Evolutionary conservation across 2,888 invertebrate species (phyloP).

Genomic region (Empis stercorea): DNA sequence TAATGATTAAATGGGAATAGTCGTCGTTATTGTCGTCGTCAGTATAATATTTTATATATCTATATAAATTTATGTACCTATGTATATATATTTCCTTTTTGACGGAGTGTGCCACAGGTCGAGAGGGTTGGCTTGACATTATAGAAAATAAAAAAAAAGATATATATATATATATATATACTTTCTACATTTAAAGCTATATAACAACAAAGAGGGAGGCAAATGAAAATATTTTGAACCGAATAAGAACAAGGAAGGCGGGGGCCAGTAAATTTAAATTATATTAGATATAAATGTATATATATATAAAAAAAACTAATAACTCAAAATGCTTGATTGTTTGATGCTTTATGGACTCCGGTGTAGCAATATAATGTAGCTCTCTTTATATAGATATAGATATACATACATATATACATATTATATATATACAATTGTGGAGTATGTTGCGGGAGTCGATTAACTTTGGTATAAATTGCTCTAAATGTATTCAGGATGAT

Average conservation of each 20-base stretch:
- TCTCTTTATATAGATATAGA: background rate
- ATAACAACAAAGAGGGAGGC: background rate
- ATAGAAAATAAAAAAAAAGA: background rate
- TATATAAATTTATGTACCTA: too few relatives aligned
- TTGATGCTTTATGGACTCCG: too few relatives aligned
- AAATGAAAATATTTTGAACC: background rate
- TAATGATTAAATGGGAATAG: too few relatives aligned
- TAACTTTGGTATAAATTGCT: constrained; percentile 18
- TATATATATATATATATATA: background rate
- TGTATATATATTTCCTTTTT: background rate
- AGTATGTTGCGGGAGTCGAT: constrained; percentile 18
- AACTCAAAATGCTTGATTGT: too few relatives aligned
- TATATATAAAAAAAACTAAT: background rate
- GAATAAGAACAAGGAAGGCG: too few relatives aligned
- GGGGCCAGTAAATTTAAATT: background rate
- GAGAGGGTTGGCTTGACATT: background rate
- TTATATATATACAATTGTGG: background rate
- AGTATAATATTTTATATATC: background rate
- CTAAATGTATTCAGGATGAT: constrained; percentile 12
- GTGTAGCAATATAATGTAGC: too few relatives aligned
- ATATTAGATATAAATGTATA: background rate
- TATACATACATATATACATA: too few relatives aligned
- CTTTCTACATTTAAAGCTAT: background rate
- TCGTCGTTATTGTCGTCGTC: background rate
- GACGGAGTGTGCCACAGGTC: background rate